These are phyloP conservation scores for Sebastolobus altivelis DNA, from an alignment of 2,797 vertebrate species.

Conservation along the genomic window DNA sequence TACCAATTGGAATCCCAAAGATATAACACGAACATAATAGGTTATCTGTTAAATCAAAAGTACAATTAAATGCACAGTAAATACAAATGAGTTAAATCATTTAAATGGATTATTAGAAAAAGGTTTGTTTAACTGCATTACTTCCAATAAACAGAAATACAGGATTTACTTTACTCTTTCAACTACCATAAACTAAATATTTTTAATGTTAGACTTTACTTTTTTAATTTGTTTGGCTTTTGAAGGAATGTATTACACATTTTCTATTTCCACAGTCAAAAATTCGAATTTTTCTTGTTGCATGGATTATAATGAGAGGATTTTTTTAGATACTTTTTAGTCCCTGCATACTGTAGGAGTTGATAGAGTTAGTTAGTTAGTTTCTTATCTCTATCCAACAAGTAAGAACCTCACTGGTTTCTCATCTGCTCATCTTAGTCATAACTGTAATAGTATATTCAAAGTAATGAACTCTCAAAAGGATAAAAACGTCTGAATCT, in stretches of 20 bases:
- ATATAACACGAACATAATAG: constrained; percentile 35
- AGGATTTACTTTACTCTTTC: not conserved
- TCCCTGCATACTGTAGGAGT: not conserved
- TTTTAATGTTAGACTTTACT: not conserved
- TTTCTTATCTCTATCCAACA: not conserved
- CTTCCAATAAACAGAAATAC: not conserved
- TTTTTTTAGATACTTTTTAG: not conserved
- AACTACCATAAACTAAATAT: not conserved
- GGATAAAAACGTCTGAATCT: not conserved
- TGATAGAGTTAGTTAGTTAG: not conserved
- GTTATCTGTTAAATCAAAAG: constrained; percentile 49
- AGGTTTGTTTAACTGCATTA: not conserved
- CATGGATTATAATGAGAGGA: not conserved
- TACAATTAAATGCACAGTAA: constrained; percentile 46
- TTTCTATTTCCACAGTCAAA: not conserved
- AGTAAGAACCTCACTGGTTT: not conserved
- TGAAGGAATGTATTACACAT: not conserved
- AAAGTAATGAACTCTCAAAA: not conserved
- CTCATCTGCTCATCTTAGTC: not conserved
- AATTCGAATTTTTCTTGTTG: not conserved
- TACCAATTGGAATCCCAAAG: constrained; percentile 37
- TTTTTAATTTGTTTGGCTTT: not conserved
- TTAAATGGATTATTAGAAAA: constrained; percentile 3
- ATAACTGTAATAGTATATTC: not conserved
- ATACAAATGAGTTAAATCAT: constrained; percentile 29